Evolutionary conservation across 92 coral and sea anemone genomes (phyloP), one percentile per base, ranked within the genome.

Genomic region (Montipora capitata): DNA sequence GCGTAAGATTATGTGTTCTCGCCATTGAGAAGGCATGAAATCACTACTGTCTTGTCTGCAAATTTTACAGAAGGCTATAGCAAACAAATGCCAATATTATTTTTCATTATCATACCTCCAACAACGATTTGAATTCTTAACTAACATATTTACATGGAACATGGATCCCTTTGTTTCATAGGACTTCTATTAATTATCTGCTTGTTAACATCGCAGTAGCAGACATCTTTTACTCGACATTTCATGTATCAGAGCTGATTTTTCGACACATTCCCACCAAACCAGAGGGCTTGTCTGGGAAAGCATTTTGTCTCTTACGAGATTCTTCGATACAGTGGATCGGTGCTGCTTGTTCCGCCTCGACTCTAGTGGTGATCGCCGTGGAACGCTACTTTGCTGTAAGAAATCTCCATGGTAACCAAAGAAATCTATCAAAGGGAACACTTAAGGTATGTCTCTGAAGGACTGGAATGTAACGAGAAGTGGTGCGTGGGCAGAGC

Each of bases 151-250:
- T 48, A 48, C 6, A 5, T 48, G 52, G 10, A 48, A 8, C 2
- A 12, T 12, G 13, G 10, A 7, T n/a, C 27, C 0, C 13, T 17
- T 17, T 17, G 0, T 48, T 18, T 10, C 7, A 5, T 4, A 72
- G 61, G 40, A 72, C 3, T 72, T 61, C 61, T 40, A 45, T 72
- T 17, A 45, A 72, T 72, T 72, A 6, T 18, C 77, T 72, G 3
- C 77, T 72, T 11, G 59, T 48, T 8, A 72, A 72, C 17, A 4
- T 72, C 2, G 77, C 77, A 16, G 61, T 72, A 17, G 77, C 61
- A 15, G 77, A 72, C 13, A 48, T 48, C 40, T 2, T 10, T 7
- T 72, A 7, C 40, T 9, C 62, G 15, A 45, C 39, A 45, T 72
- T 72, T 44, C 40, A 18, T 12, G 16, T 72, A 45, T 20, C 61